Evolutionary conservation across 2,113 vertebrate species (phyloP), one percentile per base, ranked within the genome.

Genomic region (Corydoras sp.): DNA sequence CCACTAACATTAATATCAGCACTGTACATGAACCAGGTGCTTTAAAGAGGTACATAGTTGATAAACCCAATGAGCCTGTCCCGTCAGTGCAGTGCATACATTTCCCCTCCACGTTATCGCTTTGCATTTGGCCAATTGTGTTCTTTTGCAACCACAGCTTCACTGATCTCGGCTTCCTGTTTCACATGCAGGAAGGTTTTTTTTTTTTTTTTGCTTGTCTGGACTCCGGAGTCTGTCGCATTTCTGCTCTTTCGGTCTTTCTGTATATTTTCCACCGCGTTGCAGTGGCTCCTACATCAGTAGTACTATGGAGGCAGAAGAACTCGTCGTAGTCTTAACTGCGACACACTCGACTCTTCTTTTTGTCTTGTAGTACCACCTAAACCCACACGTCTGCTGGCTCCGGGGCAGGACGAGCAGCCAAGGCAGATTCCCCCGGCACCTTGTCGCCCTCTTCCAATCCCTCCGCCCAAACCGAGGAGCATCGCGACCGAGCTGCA

Each of bases 331-430:
- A 43, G 72, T 83, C 29, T 78, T 62, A 30, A 29, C 9, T 14
- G 6, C 54, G 14, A 18, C 8, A 2, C 15, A 32, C 6, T 53
- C 29, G 9, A 0, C 5, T 14, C 56, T 24, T 69, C 65, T 79
- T 68, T 79, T 10, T 51, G 12, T 54, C 68, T 12, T 60, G 58
- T 72, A 98, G 94, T 91, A 86, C 91, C 91, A 89, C 92, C 91
- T 93, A 92, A 96, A 83, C 89, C 90, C 68, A 81, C 86, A 54
- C 88, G 92, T 83, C 90, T 94, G 79, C 89, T 90, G 82, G 82
- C 88, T 75, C 75, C 85, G 62, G 89, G 90, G 51, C 90, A 90
- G 82, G 91, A 91, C 80, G 92, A 85, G 84, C 84, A 81, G 59
- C 85, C 80, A 14, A 86, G 85, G 82, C 77, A 83, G 84, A 92